Percentiles rank a stretch among this genome's conserved stretches.
Conservation (phyloP, 2,888 invertebrate genomes). For the Blastobasis lacticolella region DNA sequence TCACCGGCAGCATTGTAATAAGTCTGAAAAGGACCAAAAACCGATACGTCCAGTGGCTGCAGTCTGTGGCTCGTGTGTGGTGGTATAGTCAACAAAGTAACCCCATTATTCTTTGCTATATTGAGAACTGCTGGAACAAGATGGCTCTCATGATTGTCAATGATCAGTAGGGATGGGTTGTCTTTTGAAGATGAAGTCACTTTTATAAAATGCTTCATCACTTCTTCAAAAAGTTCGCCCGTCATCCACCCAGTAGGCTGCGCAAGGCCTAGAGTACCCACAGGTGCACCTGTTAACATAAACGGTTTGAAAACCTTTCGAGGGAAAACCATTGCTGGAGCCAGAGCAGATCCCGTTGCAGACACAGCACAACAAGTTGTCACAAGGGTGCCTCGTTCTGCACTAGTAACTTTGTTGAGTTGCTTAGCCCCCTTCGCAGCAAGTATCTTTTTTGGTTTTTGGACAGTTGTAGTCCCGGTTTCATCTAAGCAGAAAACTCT, state of each 20-base stretch:
- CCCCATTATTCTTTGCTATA: conserved; percentile 21
- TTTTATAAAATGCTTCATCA: conserved; percentile 31
- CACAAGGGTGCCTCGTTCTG: conserved; percentile 24
- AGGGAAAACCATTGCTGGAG: conserved; percentile 33
- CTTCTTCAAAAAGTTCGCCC: conserved; percentile 22
- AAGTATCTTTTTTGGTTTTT: conserved; percentile 17
- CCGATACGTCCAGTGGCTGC: conserved; percentile 23
- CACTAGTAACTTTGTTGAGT: conserved; percentile 28
- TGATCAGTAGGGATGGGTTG: conserved; percentile 21
- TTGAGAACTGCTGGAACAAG: conserved; percentile 17
- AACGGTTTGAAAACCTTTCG: conserved; percentile 23
- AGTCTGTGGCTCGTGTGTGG: conserved; percentile 28
- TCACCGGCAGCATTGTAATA: conserved; percentile 24
- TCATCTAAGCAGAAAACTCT: conserved; percentile 19
- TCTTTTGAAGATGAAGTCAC: conserved; percentile 15
- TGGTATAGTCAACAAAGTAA: conserved; percentile 32
- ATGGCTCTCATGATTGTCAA: conserved; percentile 36
- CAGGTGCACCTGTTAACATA: conserved; percentile 32
- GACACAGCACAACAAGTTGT: conserved; percentile 26
- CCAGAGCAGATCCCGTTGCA: conserved; percentile 22
- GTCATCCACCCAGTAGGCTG: conserved; percentile 32
- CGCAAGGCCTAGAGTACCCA: conserved; percentile 32
- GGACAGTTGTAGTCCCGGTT: conserved; percentile 18
- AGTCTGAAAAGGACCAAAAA: conserved; percentile 27
- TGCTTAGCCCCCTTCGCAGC: conserved; percentile 20